These are phyloP conservation scores for Zaprionus tsacasi DNA, from an alignment of 1,140 invertebrate species.

Conservation along the genomic window DNA sequence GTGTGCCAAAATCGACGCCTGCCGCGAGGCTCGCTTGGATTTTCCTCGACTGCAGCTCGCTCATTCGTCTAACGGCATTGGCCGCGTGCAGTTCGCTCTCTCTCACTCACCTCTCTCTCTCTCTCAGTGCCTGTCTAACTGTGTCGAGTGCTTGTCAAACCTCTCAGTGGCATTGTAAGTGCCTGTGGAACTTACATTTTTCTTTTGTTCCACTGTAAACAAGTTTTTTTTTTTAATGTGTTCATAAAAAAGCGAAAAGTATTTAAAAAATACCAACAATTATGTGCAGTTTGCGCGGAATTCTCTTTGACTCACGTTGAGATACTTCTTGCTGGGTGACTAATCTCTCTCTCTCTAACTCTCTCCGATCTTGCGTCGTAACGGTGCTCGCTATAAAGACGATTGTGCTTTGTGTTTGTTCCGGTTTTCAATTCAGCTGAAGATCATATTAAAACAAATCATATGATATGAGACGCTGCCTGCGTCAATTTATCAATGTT, in stretches of 20 bases:
- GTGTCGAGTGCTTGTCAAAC: constrained; percentile 42
- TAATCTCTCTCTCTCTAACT: constrained; percentile 29
- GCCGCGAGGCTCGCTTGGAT: constrained; percentile 22
- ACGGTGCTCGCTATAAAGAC: constrained; percentile 47
- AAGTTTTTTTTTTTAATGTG: constrained; percentile 5
- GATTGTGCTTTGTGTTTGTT: constrained; percentile 12
- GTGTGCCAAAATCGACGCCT: constrained; percentile 27
- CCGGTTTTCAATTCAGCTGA: not conserved
- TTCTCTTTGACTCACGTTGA: constrained; percentile 19
- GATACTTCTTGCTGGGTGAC: constrained; percentile 46
- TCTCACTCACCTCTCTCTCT: not conserved
- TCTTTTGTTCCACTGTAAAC: not conserved
- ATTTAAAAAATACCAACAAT: constrained; percentile 36
- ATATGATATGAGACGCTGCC: not conserved
- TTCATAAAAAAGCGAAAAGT: constrained; percentile 9
- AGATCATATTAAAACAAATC: not conserved
- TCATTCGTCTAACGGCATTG: constrained; percentile 59
- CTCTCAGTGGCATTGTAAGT: constrained; percentile 24
- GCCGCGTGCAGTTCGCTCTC: constrained; percentile 53
- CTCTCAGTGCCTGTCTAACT: constrained; percentile 29
- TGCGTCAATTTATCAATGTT: constrained; percentile 7
- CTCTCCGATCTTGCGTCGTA: constrained; percentile 30
- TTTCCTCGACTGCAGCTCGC: constrained; percentile 22
- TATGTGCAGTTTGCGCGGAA: not conserved
- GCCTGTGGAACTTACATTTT: constrained; percentile 9